A percentile compares a stretch with the other conserved stretches of the same genome.
These are phyloP conservation scores for Babyrousa celebensis DNA, from an alignment of 2,797 vertebrate species.

Conservation along the genomic window DNA sequence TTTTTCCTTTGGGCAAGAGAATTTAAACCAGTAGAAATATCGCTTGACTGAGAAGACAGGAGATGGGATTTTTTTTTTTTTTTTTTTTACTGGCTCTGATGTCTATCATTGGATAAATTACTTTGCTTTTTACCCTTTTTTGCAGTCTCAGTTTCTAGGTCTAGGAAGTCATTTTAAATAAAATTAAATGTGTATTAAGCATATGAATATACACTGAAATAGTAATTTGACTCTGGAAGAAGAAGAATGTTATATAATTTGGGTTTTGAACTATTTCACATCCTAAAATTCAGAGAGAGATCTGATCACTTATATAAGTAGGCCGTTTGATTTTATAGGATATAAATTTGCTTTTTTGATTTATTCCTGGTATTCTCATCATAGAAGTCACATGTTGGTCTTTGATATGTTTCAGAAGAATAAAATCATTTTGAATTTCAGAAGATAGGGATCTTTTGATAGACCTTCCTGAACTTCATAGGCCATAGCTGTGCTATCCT, in stretches of 20 bases:
- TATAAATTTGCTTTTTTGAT: constrained; percentile 89
- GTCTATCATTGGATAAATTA: constrained; percentile 78
- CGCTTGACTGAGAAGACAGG: constrained; percentile 53
- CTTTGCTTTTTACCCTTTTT: constrained; percentile 63
- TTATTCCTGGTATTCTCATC: constrained; percentile 89
- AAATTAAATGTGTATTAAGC: constrained; percentile 68
- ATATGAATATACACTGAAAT: constrained; percentile 69
- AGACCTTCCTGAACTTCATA: constrained; percentile 89
- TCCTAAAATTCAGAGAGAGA: constrained; percentile 84
- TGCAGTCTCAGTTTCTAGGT: constrained; percentile 62
- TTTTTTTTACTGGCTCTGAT: constrained; percentile 62
- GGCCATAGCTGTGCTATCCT: constrained; percentile 84
- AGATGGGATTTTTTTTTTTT: constrained; percentile 64
- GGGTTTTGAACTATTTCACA: constrained; percentile 81
- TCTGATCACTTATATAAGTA: constrained; percentile 86
- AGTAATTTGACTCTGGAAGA: constrained; percentile 60
- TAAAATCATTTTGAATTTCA: constrained; percentile 89
- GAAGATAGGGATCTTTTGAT: constrained; percentile 88
- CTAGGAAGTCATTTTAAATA: constrained; percentile 75
- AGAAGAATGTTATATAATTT: constrained; percentile 82
- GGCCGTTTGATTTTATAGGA: constrained; percentile 86
- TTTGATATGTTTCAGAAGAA: constrained; percentile 89
- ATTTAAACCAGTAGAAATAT: constrained; percentile 60
- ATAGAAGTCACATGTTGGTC: constrained; percentile 87
- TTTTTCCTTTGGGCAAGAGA: constrained; percentile 68